A percentile compares a stretch with the other conserved stretches of the same genome.
Evolutionary conservation across 1,140 invertebrate species (phyloP).

Genomic region (Drosophila sechellia): DNA sequence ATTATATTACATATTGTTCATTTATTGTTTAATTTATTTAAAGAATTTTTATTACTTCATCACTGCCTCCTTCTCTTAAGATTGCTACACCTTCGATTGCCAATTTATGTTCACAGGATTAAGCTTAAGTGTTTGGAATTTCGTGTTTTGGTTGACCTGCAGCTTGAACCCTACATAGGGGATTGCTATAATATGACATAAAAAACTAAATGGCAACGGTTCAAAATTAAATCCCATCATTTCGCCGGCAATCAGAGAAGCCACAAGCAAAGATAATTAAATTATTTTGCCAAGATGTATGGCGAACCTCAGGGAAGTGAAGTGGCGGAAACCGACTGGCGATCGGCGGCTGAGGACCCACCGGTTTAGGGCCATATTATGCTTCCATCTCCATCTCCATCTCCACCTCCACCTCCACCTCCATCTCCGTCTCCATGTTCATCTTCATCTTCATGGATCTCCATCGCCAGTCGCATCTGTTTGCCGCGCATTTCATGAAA

Average conservation of each 20-base stretch:
- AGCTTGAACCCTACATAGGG: constrained; percentile 19
- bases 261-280: constrained; percentile 76
- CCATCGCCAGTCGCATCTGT: constrained; percentile 29
- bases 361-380: constrained; percentile 22
- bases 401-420: constrained; percentile 11
- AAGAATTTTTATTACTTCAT: no score
- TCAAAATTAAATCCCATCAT: constrained; percentile 47
- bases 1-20: no score
- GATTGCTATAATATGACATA: constrained; percentile 10
- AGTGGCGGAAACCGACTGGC: neutral
- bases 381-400: constrained; percentile 12
- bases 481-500: constrained; percentile 62
- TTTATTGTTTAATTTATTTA: no score
- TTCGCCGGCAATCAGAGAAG: constrained; percentile 56
- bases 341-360: constrained; percentile 15
- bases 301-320: constrained; percentile 7
- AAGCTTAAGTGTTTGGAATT: neutral
- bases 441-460: constrained; percentile 32
- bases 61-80: no score
- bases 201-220: constrained; percentile 49
- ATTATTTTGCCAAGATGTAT: constrained; percentile 56
- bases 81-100: neutral
- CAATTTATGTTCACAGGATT: neutral
- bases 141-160: neutral
- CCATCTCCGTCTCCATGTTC: constrained; percentile 8